phyloP scores from a whole-genome alignment of 2,888 invertebrate genomes.

The Andrena camellia region DNA sequence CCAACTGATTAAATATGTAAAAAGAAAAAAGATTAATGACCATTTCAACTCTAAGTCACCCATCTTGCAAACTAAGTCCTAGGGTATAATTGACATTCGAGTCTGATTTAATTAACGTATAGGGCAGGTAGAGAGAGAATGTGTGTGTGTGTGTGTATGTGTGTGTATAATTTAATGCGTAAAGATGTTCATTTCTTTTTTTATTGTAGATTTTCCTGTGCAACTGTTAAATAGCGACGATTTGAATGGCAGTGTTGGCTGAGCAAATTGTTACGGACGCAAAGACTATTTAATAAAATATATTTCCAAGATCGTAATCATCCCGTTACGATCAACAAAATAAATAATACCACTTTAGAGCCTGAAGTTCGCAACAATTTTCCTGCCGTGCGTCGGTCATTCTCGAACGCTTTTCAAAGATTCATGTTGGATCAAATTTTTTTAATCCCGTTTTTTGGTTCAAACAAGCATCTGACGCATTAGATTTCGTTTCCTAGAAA shows the following conservation, averaged over 20 bases:
- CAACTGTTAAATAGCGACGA: constrained; percentile 7
- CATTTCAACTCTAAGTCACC: constrained; percentile 77
- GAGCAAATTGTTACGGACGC: constrained; percentile 7
- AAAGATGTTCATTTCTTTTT: constrained; percentile 21
- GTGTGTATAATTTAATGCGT: constrained; percentile 44
- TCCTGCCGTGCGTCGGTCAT: neutral
- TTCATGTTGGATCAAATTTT: constrained; percentile 1
- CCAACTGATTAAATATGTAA: constrained; percentile 76
- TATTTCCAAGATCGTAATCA: neutral
- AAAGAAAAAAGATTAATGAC: constrained; percentile 44
- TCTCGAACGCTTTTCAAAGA: neutral
- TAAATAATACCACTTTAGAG: neutral
- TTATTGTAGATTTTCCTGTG: constrained; percentile 22
- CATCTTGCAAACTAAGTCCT: constrained; percentile 74
- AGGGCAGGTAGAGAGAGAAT: constrained; percentile 57
- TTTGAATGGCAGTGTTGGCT: neutral
- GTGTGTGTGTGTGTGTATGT: constrained; percentile 41
- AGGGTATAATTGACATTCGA: constrained; percentile 62
- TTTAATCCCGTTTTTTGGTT: constrained; percentile 5
- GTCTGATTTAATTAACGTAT: constrained; percentile 66
- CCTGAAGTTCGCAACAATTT: constrained; percentile 8
- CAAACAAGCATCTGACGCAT: constrained; percentile 7
- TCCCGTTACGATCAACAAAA: neutral
- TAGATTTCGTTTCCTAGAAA: constrained; percentile 21
- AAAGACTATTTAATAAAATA: neutral